These are phyloP conservation scores for Ceratotherium simum DNA, from an alignment of 2,113 vertebrate species.

Conservation along the genomic window DNA sequence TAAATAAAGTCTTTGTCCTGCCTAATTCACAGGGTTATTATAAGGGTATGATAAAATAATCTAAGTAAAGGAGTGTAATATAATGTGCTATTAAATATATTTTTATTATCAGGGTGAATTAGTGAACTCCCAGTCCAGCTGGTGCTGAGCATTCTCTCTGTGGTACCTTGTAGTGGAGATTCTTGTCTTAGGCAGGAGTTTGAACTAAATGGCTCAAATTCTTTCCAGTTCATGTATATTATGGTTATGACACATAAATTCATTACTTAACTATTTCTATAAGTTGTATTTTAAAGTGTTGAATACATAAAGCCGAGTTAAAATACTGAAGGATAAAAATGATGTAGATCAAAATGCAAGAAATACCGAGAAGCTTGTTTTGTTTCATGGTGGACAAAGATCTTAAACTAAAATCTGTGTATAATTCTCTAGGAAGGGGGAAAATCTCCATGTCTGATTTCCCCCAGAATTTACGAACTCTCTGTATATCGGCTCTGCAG, in stretches of 20 bases:
- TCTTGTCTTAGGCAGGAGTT: constrained; percentile 32
- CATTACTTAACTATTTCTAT: background rate
- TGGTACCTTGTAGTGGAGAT: background rate
- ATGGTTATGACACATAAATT: background rate
- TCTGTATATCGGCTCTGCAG: background rate
- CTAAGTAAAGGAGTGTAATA: background rate
- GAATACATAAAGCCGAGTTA: background rate
- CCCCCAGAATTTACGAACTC: background rate
- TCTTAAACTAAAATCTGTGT: background rate
- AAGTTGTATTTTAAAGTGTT: constrained; percentile 27
- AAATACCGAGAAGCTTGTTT: background rate
- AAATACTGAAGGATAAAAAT: constrained; percentile 36
- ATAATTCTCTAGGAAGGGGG: constrained; percentile 21
- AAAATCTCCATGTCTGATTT: background rate
- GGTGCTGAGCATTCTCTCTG: background rate
- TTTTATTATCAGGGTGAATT: background rate
- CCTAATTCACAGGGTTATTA: background rate
- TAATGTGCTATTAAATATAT: background rate
- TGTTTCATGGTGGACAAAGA: background rate
- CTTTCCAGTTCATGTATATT: background rate
- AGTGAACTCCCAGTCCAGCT: background rate
- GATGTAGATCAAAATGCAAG: constrained; percentile 31
- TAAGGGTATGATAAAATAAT: constrained; percentile 25
- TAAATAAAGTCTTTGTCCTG: constrained; percentile 45
- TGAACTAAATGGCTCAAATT: constrained; percentile 42